phyloP scores from a whole-genome alignment of 2,113 vertebrate genomes.

The Otis tarda region DNA sequence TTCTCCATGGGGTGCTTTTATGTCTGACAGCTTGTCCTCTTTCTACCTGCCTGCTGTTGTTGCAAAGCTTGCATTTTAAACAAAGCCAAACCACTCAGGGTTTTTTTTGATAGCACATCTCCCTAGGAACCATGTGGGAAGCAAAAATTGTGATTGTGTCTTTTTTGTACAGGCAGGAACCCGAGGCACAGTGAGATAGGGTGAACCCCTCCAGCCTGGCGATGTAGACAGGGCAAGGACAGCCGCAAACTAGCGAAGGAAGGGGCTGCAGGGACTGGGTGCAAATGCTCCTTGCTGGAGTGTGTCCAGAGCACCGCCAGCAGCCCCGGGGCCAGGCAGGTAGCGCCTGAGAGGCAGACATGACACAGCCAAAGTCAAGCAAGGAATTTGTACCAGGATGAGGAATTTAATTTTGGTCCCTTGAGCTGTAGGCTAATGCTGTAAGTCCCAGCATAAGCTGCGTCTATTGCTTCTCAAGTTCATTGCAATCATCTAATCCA shows the following conservation, averaged over 20 bases:
- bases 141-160: not conserved
- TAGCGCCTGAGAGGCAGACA: not conserved
- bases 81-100: not conserved
- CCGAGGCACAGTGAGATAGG: rapidly evolving
- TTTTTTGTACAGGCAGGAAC: not conserved
- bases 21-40: not conserved
- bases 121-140: not conserved
- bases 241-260: rapidly evolving
- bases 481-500: not conserved
- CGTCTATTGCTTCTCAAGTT: not conserved
- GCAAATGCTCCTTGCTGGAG: not conserved
- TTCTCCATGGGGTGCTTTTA: not conserved
- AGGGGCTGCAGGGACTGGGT: not conserved
- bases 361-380: not conserved
- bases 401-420: not conserved
- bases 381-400: not conserved
- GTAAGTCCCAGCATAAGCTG: not conserved
- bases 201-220: not conserved
- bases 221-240: not conserved
- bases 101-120: rapidly evolving
- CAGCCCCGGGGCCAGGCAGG: not conserved
- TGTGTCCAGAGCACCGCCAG: not conserved
- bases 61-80: not conserved
- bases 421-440: not conserved
- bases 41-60: not conserved